phyloP scores from a whole-genome alignment of 2,888 invertebrate genomes.

The Gastracanthus pulcherrimus region DNA sequence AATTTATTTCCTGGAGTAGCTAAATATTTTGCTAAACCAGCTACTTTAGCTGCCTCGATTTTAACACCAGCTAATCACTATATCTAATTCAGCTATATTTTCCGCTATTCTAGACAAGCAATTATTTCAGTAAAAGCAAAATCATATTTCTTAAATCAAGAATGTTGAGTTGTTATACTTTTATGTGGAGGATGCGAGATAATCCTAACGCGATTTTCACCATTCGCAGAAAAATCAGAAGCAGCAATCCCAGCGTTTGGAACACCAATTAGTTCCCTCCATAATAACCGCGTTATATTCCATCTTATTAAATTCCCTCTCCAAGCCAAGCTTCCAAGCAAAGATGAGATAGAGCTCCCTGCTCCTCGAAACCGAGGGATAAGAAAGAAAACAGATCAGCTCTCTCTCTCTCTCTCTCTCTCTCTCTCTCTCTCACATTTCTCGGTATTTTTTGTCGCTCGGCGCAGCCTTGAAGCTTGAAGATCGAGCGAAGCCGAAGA shows the following conservation, averaged over 20 bases:
- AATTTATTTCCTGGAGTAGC: too few species aligned
- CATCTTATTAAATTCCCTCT: constrained; percentile 12
- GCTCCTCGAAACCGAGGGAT: neutral
- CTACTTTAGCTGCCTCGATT: too few species aligned
- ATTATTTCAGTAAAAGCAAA: too few species aligned
- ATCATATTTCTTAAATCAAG: too few species aligned
- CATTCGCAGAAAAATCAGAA: neutral
- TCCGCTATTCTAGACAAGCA: too few species aligned
- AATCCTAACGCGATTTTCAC: too few species aligned
- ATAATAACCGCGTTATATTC: constrained; percentile 30
- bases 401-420: constrained; percentile 4
- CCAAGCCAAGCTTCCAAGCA: neutral
- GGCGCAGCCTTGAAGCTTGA: constrained; percentile 16
- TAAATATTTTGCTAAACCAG: too few species aligned
- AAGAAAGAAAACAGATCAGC: constrained; percentile 10
- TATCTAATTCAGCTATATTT: too few species aligned
- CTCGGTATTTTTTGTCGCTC: constrained; percentile 50
- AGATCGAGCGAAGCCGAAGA: neutral
- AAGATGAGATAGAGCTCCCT: constrained; percentile 1
- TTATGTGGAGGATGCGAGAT: too few species aligned
- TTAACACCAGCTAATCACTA: too few species aligned
- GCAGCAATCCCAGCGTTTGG: neutral
- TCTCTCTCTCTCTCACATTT: constrained; percentile 12
- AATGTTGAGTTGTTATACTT: too few species aligned
- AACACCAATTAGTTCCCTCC: constrained; percentile 29